Evolutionary conservation across 2,888 invertebrate genomes (phyloP).

Genomic region (Arrhopalites spinosus): DNA sequence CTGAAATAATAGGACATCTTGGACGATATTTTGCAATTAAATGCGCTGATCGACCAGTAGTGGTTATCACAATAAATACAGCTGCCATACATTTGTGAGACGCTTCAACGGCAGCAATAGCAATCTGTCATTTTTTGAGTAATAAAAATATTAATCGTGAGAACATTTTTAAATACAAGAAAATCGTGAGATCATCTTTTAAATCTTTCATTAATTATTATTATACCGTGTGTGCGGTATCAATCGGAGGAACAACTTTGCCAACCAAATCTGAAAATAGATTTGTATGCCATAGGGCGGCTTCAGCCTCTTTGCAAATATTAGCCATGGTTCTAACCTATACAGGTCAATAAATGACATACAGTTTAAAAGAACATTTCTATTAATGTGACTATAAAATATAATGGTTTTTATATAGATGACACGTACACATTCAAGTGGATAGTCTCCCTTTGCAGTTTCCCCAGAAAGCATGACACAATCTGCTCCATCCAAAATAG

Average conservation of each 20-base stretch:
- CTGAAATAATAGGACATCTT: slow-evolving; percentile 90
- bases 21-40: slow-evolving; percentile 91
- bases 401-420: not conserved
- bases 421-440: slow-evolving; percentile 76
- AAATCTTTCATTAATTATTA: no score
- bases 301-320: slow-evolving; percentile 95
- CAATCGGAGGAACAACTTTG: slow-evolving; percentile 70
- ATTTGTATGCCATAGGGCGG: slow-evolving; percentile 91
- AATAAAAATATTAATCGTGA: no score
- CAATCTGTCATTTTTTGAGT: slow-evolving; percentile 68
- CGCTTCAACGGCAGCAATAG: slow-evolving; percentile 94
- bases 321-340: slow-evolving; percentile 80
- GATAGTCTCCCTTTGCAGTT: slow-evolving; percentile 97
- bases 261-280: slow-evolving; percentile 79
- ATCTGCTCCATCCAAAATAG: slow-evolving; percentile 95
- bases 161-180: no score
- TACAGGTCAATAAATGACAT: not conserved
- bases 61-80: slow-evolving; percentile 88
- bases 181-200: no score
- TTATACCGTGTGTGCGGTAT: slow-evolving; percentile 76
- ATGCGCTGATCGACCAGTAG: slow-evolving; percentile 82
- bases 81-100: slow-evolving; percentile 85
- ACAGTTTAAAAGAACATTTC: not conserved
- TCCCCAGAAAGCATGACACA: slow-evolving; percentile 99
- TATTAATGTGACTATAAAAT: no score